Conservation (phyloP, 2,888 invertebrate genomes). For the Anodontia alba region DNA sequence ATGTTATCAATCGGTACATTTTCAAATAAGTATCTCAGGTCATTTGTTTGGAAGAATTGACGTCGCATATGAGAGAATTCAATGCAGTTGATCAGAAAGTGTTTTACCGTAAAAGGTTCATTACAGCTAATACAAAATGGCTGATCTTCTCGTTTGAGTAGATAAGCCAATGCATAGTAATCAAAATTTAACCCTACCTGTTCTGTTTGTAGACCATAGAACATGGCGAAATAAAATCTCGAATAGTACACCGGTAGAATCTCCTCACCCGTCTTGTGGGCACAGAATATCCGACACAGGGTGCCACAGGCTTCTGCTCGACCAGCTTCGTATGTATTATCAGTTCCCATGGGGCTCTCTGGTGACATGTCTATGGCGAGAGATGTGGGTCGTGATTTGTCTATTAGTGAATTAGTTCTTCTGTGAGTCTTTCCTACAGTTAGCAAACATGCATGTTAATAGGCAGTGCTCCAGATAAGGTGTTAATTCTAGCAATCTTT, state of each 20-base stretch:
- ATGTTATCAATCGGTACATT: no score
- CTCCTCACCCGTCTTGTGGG: slow-evolving; percentile 97
- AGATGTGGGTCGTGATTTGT: slow-evolving; percentile 77
- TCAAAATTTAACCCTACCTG: no score
- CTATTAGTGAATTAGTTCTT: slow-evolving; percentile 81
- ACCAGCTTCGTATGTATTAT: slow-evolving; percentile 87
- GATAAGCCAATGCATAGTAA: no score
- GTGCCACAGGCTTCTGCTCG: slow-evolving; percentile 98
- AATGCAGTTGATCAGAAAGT: no score
- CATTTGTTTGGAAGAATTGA: no score
- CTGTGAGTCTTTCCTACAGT: slow-evolving; percentile 64
- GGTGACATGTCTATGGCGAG: slow-evolving; percentile 72
- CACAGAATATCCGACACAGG: slow-evolving; percentile 97
- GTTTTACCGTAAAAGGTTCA: no score
- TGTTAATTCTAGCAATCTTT: no score
- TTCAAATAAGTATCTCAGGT: no score
- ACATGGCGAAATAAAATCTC: slow-evolving; percentile 95
- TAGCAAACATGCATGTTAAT: slow-evolving; percentile 12
- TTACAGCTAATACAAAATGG: no score
- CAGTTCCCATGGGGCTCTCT: slow-evolving; percentile 62
- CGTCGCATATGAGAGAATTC: no score
- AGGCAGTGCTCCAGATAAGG: background rate
- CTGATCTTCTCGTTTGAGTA: no score
- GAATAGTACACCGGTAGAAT: slow-evolving; percentile 96
- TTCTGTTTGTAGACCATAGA: slow-evolving; percentile 92